Evolutionary conservation across 2,888 invertebrate species (phyloP).

Genomic region (Eledone cirrhosa): DNA sequence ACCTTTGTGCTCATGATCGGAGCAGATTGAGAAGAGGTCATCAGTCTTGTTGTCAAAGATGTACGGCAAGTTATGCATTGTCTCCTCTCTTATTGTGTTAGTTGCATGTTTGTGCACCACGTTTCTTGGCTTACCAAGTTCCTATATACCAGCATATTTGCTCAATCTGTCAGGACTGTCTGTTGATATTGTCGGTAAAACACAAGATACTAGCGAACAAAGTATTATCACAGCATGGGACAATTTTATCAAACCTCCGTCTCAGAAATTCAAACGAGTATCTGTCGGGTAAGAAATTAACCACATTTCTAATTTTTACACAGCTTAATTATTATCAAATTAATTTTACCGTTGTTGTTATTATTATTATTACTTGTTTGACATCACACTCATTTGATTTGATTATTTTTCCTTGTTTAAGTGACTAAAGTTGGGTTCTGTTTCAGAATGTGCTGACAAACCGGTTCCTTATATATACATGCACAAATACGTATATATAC

Average conservation of each 20-base stretch:
- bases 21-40: no score
- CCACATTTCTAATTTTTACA: no score
- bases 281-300: slow-evolving; percentile 44
- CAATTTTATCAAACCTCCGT: slow-evolving; percentile 39
- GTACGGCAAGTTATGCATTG: not conserved
- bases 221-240: slow-evolving; percentile 44
- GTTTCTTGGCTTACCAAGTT: not conserved
- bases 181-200: not conserved
- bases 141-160: not conserved
- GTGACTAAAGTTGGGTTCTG: no score
- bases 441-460: no score
- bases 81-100: not conserved
- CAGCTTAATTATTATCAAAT: no score
- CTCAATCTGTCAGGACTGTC: not conserved
- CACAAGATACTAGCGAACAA: slow-evolving; percentile 35
- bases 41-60: not conserved
- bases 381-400: no score
- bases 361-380: no score
- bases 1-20: no score
- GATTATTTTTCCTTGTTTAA: no score
- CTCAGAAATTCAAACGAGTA: slow-evolving; percentile 39
- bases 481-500: no score
- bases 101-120: not conserved
- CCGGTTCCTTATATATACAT: no score
- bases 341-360: no score